Base-by-base conservation (phyloP, 2,113 vertebrate genomes). In the Todiramphus saurophagus region DNA sequence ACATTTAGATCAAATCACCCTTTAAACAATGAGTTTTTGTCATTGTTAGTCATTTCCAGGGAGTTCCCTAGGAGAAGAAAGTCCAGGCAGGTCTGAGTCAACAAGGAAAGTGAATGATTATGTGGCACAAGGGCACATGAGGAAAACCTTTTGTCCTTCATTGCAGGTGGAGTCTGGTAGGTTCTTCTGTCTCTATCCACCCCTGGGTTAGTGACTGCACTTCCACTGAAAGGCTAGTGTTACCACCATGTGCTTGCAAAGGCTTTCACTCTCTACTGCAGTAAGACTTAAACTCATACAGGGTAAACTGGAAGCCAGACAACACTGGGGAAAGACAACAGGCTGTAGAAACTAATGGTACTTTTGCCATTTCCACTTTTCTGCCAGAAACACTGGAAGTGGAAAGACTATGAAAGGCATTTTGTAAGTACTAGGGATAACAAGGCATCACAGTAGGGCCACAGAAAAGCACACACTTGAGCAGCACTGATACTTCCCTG, bases 51-150 rank as follows among this genome's bases (percentile, higher is more conserved):
- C 2, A 1, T 19, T 17, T 56, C 48, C 4, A 2, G 28, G 31
- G 44, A 44, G 1, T 3, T 77, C 15, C 18, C 2, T 24, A 66
- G 17, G 10, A 75, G 18, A 86, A 19, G 27, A 16, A 83, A 53
- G 24, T 33, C 67, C 27, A 25, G 7, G 10, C 30, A 69, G 12
- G 2, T 69, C 39, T 88, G 21, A 23, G 9, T 88, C 2, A 0
- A 8, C 6, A 69, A 6, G 8, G 11, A 44, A 5, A 50, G 6
- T 23, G 27, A 66, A 82, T 18, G 7, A 64, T 25, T 7, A 46
- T 0, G 1, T 44, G 53, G 3, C 20, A 81, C 11, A 51, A 46
- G 13, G 13, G 19, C 8, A 55, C 2, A 33, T 0, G 4, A 75
- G 3, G 8, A 76, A 90, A 64, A 33, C 1, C 0, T 33, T 37